Evolutionary conservation across 2,113 vertebrate genomes (phyloP).

Genomic region (cattle (Bos taurus)): DNA sequence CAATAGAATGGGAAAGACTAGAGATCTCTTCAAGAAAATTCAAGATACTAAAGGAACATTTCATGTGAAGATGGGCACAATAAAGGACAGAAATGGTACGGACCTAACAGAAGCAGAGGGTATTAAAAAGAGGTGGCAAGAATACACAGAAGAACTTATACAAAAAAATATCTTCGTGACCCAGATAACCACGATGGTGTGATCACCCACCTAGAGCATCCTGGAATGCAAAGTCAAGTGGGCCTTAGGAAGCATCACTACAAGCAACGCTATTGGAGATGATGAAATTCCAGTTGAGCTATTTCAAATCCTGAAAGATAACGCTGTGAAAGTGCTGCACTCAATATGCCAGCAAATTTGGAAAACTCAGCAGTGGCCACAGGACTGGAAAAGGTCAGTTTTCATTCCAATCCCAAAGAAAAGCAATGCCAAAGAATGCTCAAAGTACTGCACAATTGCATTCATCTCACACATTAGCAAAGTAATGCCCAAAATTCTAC

Average conservation of each 20-base stretch:
- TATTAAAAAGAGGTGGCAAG: neutral
- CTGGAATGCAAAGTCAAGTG: neutral
- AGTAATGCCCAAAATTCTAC: neutral
- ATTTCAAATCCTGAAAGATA: neutral
- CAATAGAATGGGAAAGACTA: neutral
- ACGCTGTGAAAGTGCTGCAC: neutral
- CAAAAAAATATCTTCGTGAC: neutral
- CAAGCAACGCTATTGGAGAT: fast-evolving
- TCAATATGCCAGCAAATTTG: neutral
- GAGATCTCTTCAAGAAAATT: neutral
- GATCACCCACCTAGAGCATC: neutral
- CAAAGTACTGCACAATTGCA: neutral
- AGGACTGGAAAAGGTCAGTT: neutral
- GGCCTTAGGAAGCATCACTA: neutral
- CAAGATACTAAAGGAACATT: neutral
- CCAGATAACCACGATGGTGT: neutral
- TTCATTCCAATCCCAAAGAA: neutral
- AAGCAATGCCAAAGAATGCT: neutral
- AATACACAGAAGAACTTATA: neutral
- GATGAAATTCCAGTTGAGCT: neutral
- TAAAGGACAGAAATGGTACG: neutral
- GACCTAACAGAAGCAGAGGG: neutral
- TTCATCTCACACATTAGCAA: neutral
- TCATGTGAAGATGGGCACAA: neutral
- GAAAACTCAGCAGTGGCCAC: neutral